These are phyloP conservation scores for Prionchulus punctatus DNA, from an alignment of 2,888 invertebrate genomes.

Conservation along the genomic window DNA sequence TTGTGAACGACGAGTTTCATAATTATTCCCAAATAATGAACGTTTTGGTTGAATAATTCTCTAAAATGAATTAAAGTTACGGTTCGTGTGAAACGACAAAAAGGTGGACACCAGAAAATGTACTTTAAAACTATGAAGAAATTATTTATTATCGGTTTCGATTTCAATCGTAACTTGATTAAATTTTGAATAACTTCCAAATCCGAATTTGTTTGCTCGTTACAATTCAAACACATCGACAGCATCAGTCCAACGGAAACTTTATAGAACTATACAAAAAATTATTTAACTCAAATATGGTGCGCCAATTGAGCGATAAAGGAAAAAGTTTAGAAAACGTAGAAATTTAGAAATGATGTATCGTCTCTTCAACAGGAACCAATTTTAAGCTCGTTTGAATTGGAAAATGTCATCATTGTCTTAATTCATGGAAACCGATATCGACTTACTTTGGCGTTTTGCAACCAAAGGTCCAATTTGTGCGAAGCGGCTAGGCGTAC, in stretches of 20 bases:
- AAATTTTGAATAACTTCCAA: conserved; percentile 61
- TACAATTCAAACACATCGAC: conserved; percentile 75
- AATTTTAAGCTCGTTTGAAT: neutral
- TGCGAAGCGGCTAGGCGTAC: conserved; percentile 60
- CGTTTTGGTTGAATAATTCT: conserved; percentile 68
- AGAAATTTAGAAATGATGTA: neutral
- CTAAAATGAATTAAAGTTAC: conserved; percentile 37
- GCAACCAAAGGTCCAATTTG: conserved; percentile 77
- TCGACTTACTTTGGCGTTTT: conserved; percentile 65
- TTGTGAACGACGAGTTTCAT: conserved; percentile 83
- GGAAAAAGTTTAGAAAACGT: conserved; percentile 6
- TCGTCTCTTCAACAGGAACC: neutral
- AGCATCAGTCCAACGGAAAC: conserved; percentile 74
- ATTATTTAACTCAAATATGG: conserved; percentile 13
- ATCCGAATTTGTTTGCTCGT: conserved; percentile 47
- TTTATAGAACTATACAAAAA: conserved; percentile 3
- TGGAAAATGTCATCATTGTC: neutral
- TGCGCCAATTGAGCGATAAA: neutral
- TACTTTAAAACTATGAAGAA: conserved; percentile 10
- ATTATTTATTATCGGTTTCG: conserved; percentile 50
- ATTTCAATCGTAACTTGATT: conserved; percentile 76
- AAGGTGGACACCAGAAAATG: neutral
- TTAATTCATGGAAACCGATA: neutral
- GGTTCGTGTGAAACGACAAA: neutral
- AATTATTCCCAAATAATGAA: conserved; percentile 64